phyloP scores from a whole-genome alignment of 2,797 vertebrate genomes.

The Lindbergichthys nudifrons region DNA sequence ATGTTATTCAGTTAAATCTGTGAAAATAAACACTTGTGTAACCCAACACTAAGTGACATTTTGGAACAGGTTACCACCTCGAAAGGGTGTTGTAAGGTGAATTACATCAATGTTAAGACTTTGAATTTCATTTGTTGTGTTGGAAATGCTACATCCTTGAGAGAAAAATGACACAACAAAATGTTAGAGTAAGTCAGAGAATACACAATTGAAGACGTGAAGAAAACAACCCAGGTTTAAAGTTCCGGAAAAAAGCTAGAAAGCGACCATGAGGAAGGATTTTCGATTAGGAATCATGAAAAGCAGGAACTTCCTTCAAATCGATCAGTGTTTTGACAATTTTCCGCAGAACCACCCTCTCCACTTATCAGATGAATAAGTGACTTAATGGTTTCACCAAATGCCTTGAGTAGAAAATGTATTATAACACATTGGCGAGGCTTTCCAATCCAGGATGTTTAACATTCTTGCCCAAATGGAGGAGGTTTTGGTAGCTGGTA shows the following conservation, averaged over 20 bases:
- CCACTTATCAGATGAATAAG: neutral
- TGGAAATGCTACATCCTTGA: neutral
- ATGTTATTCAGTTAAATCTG: conserved; percentile 13
- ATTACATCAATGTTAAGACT: too few species aligned
- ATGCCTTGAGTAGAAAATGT: neutral
- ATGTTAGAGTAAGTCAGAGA: neutral
- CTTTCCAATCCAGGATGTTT: neutral
- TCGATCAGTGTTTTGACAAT: neutral
- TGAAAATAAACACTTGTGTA: neutral
- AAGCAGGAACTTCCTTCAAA: neutral
- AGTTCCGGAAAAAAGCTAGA: neutral
- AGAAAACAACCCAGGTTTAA: neutral
- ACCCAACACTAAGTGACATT: neutral
- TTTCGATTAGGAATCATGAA: neutral
- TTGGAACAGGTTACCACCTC: neutral
- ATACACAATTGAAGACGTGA: neutral
- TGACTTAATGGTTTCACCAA: neutral
- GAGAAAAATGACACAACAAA: conserved; percentile 10
- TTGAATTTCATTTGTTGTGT: too few species aligned
- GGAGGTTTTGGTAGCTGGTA: too few species aligned
- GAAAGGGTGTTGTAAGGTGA: neutral
- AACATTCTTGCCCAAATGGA: neutral
- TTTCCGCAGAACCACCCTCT: neutral
- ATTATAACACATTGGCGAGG: too few species aligned
- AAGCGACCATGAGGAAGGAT: neutral